Percentiles rank a stretch among this genome's conserved stretches.
phyloP scores from a whole-genome alignment of 2,888 invertebrate genomes.

The Mythimna impura region DNA sequence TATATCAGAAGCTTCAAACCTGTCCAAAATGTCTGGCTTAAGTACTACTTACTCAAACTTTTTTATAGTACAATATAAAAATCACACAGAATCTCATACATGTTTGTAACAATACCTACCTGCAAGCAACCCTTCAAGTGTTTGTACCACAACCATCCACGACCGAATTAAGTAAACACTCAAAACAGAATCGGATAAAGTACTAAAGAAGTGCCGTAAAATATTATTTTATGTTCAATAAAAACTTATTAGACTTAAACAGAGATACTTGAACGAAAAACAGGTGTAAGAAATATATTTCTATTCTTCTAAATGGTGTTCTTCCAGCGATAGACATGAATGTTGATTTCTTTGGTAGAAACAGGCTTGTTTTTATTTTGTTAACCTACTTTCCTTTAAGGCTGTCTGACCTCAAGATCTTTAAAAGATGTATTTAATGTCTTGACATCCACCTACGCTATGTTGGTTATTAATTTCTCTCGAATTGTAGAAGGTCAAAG shows the following conservation, averaged over 20 bases:
- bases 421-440: conserved; percentile 1
- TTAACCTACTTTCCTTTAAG: conserved; percentile 12
- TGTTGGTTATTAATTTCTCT: background rate
- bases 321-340: conserved; percentile 44
- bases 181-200: conserved; percentile 62
- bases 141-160: conserved; percentile 8
- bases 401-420: conserved; percentile 7
- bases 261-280: conserved; percentile 65
- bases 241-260: conserved; percentile 67
- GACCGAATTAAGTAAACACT: conserved; percentile 61
- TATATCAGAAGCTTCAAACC: conserved; percentile 7
- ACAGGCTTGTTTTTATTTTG: conserved; percentile 24
- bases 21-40: background rate
- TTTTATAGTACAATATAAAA: conserved; percentile 24
- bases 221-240: conserved; percentile 66
- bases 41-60: conserved; percentile 31
- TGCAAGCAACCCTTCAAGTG: conserved; percentile 22
- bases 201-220: conserved; percentile 61
- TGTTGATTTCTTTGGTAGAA: conserved; percentile 51
- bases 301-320: conserved; percentile 41
- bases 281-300: conserved; percentile 63
- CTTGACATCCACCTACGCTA: conserved; percentile 1
- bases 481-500: background rate
- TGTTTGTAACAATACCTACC: background rate
- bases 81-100: background rate